A percentile compares a stretch with the other conserved stretches of the same genome.
Conservation (phyloP, 2,888 invertebrate species). For the Actias luna region DNA sequence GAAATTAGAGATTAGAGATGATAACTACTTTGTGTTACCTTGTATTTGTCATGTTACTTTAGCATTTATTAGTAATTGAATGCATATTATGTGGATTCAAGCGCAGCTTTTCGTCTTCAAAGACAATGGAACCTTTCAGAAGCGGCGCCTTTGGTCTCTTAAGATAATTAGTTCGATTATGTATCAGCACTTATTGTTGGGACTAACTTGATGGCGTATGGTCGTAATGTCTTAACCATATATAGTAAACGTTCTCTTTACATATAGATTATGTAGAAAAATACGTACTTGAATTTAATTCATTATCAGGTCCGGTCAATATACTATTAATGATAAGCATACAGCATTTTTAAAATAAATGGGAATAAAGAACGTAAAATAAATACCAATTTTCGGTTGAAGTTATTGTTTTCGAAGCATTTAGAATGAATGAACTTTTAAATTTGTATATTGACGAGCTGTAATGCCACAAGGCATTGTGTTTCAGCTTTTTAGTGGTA, state of each 20-base stretch:
- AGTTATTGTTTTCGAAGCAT: too few species aligned
- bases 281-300: too few species aligned
- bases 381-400: too few species aligned
- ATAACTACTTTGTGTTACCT: slow-evolving; percentile 22
- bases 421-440: too few species aligned
- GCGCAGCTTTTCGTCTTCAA: slow-evolving; percentile 44
- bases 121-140: slow-evolving; percentile 68
- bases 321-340: too few species aligned
- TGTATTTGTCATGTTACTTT: slow-evolving; percentile 31
- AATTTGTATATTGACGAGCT: too few species aligned
- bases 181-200: slow-evolving; percentile 42
- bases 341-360: too few species aligned
- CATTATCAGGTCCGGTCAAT: too few species aligned
- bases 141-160: slow-evolving; percentile 63
- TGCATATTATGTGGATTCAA: slow-evolving; percentile 57
- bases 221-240: slow-evolving; percentile 6
- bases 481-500: too few species aligned
- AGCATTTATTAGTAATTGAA: slow-evolving; percentile 67
- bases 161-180: slow-evolving; percentile 50
- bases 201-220: slow-evolving; percentile 10
- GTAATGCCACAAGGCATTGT: too few species aligned
- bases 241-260: not conserved
- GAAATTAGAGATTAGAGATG: not conserved
- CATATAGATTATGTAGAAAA: not conserved
- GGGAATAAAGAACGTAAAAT: too few species aligned